Evolutionary conservation across 1,140 invertebrate species (phyloP), one percentile per base, ranked within the genome.

Genomic region (Papilio polyxenes): DNA sequence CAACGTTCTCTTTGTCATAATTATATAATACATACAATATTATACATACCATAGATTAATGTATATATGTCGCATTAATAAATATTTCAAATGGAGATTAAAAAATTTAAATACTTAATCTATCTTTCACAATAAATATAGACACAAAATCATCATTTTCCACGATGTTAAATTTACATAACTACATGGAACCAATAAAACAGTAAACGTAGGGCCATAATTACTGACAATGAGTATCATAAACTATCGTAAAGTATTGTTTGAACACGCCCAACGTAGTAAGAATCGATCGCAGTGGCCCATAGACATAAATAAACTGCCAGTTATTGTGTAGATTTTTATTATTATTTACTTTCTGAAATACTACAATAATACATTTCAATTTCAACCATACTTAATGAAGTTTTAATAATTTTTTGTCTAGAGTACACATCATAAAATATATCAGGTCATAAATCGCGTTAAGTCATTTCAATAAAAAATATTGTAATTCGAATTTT

Each of bases 1-100:
- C 65, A 72, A 72, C 31, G 11, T 37, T 37, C 23, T 72, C 65
- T 72, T 72, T 72, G 65, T 72, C 65, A 72, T 72, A 72, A 72
- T 72, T 37, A 13, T 72, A 69, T 69, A 13, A 69, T 37, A 37
- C 31, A 37, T 40, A 13, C 17, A 3, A 15, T 72, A 2, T 31
- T 2, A 31, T 37, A 37, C 31, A 37, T 40, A 13, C 17, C 17
- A 15, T 72, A 3, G 37, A 72, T 72, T 15, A 37, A 62, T 62
- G 20, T 7, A 13, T 10, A 13, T 8, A 62, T 23, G 6, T 17
- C 17, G 15, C 17, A 56, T 56, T 56, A 31, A 31, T 31, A 31
- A 31, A 31, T 1, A 17, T 56, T 56, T 56, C 2, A 56, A 56
- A 2, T 56, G 15, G 2, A 56, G 53, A 56, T 56, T 31, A 31